phyloP scores from a whole-genome alignment of 2,113 vertebrate genomes.

The Carollia perspicillata region DNA sequence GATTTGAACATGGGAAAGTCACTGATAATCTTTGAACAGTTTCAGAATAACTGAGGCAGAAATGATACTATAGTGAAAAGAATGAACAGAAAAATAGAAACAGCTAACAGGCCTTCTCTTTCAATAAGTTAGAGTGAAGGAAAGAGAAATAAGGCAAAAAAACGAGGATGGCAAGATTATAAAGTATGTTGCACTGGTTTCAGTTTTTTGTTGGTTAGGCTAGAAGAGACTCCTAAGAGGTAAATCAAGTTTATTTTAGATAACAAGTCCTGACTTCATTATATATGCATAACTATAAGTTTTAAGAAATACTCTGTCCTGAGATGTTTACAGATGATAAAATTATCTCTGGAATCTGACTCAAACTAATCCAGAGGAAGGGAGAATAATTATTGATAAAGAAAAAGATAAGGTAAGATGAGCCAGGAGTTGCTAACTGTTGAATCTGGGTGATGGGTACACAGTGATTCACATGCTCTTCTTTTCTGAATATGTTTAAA shows the following conservation, averaged over 20 bases:
- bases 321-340: neutral
- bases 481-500: neutral
- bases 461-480: rapidly evolving
- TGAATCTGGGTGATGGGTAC: neutral
- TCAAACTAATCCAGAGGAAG: neutral
- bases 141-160: neutral
- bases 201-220: neutral
- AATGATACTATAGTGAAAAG: neutral
- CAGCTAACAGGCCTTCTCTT: neutral
- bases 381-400: neutral
- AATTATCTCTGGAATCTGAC: neutral
- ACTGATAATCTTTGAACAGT: neutral
- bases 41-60: neutral
- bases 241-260: neutral
- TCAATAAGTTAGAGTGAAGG: neutral
- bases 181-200: neutral
- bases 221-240: neutral
- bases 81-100: neutral
- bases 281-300: neutral
- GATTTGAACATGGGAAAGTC: neutral
- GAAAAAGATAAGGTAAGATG: neutral
- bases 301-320: neutral
- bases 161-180: neutral
- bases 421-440: neutral
- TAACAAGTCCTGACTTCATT: neutral